Conservation (phyloP, 2,888 invertebrate species). For the Ditula angustiorana region DNA sequence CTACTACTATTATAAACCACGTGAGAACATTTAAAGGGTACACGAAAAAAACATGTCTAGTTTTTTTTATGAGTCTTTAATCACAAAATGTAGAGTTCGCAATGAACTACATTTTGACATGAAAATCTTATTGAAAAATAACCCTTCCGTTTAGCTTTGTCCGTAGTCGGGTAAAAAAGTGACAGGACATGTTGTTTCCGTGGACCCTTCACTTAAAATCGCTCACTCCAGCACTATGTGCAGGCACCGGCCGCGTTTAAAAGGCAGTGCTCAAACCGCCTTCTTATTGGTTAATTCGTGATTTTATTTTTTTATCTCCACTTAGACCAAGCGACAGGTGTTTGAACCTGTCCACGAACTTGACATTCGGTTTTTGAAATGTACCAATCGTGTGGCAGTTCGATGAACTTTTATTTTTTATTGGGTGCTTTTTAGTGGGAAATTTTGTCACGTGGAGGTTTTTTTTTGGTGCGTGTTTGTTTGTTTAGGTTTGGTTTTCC, state of each 20-base stretch:
- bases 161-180: too few relatives aligned
- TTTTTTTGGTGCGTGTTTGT: slow-evolving; percentile 19
- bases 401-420: slow-evolving; percentile 61
- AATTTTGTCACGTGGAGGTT: slow-evolving; percentile 8
- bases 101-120: too few relatives aligned
- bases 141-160: too few relatives aligned
- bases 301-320: slow-evolving; percentile 71
- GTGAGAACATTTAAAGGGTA: too few relatives aligned
- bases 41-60: too few relatives aligned
- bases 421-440: slow-evolving; percentile 38
- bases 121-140: too few relatives aligned
- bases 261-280: slow-evolving; percentile 66
- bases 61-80: too few relatives aligned
- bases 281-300: slow-evolving; percentile 83
- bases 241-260: slow-evolving; percentile 42
- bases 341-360: slow-evolving; percentile 78
- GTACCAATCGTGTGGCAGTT: slow-evolving; percentile 53
- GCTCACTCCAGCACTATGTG: slow-evolving; percentile 49
- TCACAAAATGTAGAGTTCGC: too few relatives aligned
- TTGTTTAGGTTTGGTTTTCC: slow-evolving; percentile 2
- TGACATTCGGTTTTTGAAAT: slow-evolving; percentile 68
- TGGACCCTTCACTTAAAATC: too few relatives aligned
- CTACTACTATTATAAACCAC: too few relatives aligned
- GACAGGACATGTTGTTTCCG: too few relatives aligned
- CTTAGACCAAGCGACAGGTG: slow-evolving; percentile 67